Evolutionary conservation across 2,888 invertebrate genomes (phyloP), one percentile per base, ranked within the genome.

Genomic region (Auanema sp.): DNA sequence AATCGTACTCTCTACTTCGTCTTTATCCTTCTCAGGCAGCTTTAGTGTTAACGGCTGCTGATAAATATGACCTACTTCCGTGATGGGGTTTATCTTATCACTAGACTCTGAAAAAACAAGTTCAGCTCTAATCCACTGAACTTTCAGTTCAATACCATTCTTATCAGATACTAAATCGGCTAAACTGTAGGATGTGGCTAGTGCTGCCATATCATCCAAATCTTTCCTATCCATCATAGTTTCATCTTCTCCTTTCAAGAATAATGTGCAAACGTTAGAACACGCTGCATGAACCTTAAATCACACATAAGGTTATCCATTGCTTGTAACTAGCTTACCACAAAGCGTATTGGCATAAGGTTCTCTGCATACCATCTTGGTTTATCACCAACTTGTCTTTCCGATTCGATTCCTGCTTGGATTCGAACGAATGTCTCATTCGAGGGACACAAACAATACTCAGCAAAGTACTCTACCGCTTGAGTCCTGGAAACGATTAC

Each of bases 401-500:
- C 96, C 86, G 95, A 95, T 83, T 91, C 90, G 16, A 95, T 80
- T 23, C 97, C 97, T 0, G 96, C 97, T 83, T 98, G 97, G 0
- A 99, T 93, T 6, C 98, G 89, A 51, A 96, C 89, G 84, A 96
- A 99, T 3, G 97, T 96, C 65, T 97, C 94, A 86, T 98, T 99
- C 79, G 91, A 92, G 0, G 98, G 98, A 1, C 94, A 93, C 12
- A 99, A 87, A 0, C 93, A 93, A 94, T 97, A 98, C 85, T 99
- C 98, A 0, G 97, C 97, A 72, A 97, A 89, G 85, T 93, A 99
- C 85, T 99, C 98, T 1, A 98, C 97, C 0, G 98, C 97, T 89
- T 91, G 85, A 0, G 79, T 81, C 25, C 77, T 75, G 51, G 49
- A 67, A 51, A 23, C 23, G 21, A 47, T 43, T 43, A 12, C 43